Percentiles rank a stretch among this genome's conserved stretches.
phyloP scores from a whole-genome alignment of 2,888 invertebrate genomes.

The Tipula vernalis region DNA sequence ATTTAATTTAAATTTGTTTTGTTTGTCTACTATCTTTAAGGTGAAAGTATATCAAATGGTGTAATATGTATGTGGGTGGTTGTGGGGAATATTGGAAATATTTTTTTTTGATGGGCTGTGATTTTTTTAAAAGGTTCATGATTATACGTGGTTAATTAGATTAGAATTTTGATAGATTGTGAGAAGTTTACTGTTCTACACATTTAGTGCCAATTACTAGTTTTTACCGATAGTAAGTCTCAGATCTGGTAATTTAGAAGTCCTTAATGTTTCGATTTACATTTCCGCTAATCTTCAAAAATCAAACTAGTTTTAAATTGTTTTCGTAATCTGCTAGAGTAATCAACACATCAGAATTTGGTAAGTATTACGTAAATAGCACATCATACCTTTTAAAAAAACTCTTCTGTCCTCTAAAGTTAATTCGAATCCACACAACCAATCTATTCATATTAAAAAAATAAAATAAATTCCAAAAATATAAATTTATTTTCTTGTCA shows the following conservation, averaged over 20 bases:
- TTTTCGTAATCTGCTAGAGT: neutral
- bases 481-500: neutral
- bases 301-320: neutral
- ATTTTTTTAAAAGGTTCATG: neutral
- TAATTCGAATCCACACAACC: neutral
- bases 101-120: neutral
- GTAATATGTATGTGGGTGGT: neutral
- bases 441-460: neutral
- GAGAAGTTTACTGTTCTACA: too few relatives aligned
- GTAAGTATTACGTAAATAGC: neutral
- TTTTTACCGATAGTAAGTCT: too few relatives aligned
- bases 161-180: too few relatives aligned
- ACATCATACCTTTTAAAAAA: neutral
- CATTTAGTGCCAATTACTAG: too few relatives aligned
- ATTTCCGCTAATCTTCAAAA: neutral
- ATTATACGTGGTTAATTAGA: too few relatives aligned
- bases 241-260: too few relatives aligned
- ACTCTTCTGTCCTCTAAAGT: neutral
- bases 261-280: neutral
- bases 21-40: neutral
- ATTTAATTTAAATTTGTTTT: neutral
- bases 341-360: neutral
- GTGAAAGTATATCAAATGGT: neutral
- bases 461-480: neutral
- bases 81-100: neutral